phyloP scores from a whole-genome alignment of 2,113 vertebrate genomes.

The Ondatra zibethicus region DNA sequence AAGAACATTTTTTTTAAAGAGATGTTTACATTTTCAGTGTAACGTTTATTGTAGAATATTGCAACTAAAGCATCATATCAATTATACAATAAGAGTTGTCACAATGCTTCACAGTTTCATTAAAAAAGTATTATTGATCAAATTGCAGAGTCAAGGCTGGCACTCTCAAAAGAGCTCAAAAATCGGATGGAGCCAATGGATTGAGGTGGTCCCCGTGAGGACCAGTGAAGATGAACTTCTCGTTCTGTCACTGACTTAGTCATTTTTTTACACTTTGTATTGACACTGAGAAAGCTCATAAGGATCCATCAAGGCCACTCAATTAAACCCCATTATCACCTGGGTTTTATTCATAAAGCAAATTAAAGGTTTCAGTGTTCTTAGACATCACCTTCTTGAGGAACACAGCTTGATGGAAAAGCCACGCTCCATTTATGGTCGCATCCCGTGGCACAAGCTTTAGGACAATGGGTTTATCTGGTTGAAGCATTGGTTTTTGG shows the following conservation, averaged over 20 bases:
- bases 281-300: too few species aligned
- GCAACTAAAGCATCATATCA: background rate
- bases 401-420: background rate
- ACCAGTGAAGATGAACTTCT: background rate
- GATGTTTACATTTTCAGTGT: background rate
- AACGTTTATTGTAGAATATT: background rate
- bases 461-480: too few species aligned
- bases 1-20: background rate
- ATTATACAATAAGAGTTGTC: background rate
- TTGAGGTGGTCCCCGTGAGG: too few species aligned
- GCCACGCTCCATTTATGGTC: background rate
- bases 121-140: background rate
- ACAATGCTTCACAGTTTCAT: background rate
- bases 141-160: background rate
- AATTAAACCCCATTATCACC: background rate
- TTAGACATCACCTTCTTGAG: background rate
- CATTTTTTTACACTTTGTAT: too few species aligned
- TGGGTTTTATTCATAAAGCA: constrained; percentile 49
- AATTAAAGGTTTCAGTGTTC: constrained; percentile 41
- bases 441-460: background rate
- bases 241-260: background rate
- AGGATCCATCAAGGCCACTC: background rate
- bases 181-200: background rate
- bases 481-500: too few species aligned
- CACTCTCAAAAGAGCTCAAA: background rate